These are phyloP conservation scores for Orchestes rusci DNA, from an alignment of 2,888 invertebrate genomes.

Conservation along the genomic window DNA sequence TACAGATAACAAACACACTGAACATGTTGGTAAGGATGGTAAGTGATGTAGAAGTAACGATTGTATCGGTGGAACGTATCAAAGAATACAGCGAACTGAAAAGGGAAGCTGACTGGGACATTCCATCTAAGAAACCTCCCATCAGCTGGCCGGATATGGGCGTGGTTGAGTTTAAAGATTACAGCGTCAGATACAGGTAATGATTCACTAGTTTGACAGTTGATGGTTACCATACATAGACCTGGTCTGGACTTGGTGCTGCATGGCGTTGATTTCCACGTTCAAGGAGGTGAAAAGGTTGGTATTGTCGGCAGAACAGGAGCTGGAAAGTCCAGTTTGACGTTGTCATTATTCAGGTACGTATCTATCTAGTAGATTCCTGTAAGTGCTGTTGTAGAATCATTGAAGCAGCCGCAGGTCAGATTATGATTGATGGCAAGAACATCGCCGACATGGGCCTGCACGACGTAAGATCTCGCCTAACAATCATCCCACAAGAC, in stretches of 20 bases:
- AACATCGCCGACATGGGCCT: slow-evolving; percentile 76
- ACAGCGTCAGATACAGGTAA: slow-evolving; percentile 74
- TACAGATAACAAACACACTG: slow-evolving; percentile 19
- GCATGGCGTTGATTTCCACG: slow-evolving; percentile 66
- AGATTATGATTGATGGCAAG: slow-evolving; percentile 73
- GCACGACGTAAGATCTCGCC: slow-evolving; percentile 71
- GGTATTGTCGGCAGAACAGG: slow-evolving; percentile 56
- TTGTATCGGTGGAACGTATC: slow-evolving; percentile 92
- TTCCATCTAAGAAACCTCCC: slow-evolving; percentile 51
- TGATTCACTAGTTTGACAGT: too few species aligned
- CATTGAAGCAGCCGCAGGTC: slow-evolving; percentile 74
- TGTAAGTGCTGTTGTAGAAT: slow-evolving; percentile 55
- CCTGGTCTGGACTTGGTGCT: slow-evolving; percentile 75
- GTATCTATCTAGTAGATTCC: neutral
- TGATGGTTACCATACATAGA: neutral
- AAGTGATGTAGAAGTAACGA: slow-evolving; percentile 92
- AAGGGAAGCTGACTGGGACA: slow-evolving; percentile 74
- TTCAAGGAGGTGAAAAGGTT: slow-evolving; percentile 72
- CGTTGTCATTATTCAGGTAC: slow-evolving; percentile 73
- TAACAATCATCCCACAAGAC: slow-evolving; percentile 88
- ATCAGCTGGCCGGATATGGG: slow-evolving; percentile 78
- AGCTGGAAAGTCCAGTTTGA: slow-evolving; percentile 80
- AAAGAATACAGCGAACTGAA: slow-evolving; percentile 87
- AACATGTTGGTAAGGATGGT: slow-evolving; percentile 95
- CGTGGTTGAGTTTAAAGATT: slow-evolving; percentile 68